phyloP scores from a whole-genome alignment of 2,888 invertebrate species.

The Ophonus ardosiacus region DNA sequence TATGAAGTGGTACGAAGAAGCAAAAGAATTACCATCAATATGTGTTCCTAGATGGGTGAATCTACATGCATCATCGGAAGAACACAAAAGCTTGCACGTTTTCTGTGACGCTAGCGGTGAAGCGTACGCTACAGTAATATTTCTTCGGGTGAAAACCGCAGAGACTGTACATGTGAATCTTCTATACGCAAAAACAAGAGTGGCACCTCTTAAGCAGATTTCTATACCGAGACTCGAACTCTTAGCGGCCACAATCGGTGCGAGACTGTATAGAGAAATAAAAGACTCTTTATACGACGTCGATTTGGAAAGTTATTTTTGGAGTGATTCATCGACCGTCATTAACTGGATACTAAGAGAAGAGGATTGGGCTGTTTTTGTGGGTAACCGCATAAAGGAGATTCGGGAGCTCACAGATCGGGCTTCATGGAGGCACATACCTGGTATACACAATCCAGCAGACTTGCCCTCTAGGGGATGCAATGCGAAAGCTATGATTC shows the following conservation, averaged over 20 bases:
- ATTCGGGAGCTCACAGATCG: conserved; percentile 66
- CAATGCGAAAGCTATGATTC: no score
- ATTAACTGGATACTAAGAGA: conserved; percentile 67
- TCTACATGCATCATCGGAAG: no score
- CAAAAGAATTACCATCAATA: no score
- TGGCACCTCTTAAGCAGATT: conserved; percentile 67
- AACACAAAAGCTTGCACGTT: no score
- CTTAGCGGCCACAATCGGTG: conserved; percentile 69
- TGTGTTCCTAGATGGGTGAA: no score
- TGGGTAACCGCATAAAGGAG: conserved; percentile 68
- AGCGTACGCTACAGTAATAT: conserved; percentile 67
- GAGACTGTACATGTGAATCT: conserved; percentile 67
- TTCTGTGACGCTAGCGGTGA: no score
- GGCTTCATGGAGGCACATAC: conserved; percentile 68
- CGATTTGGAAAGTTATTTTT: conserved; percentile 65
- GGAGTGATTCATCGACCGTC: conserved; percentile 68
- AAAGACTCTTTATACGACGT: conserved; percentile 59
- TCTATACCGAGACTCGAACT: conserved; percentile 70
- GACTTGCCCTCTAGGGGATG: conserved; percentile 70
- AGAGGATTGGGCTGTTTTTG: conserved; percentile 68
- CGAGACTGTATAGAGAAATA: conserved; percentile 65
- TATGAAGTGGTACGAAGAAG: no score
- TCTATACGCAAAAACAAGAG: conserved; percentile 68
- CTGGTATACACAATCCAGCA: conserved; percentile 69
- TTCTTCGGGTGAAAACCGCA: conserved; percentile 65